Evolutionary conservation across 2,888 invertebrate genomes (phyloP).

Genomic region (Chalcis sispes): DNA sequence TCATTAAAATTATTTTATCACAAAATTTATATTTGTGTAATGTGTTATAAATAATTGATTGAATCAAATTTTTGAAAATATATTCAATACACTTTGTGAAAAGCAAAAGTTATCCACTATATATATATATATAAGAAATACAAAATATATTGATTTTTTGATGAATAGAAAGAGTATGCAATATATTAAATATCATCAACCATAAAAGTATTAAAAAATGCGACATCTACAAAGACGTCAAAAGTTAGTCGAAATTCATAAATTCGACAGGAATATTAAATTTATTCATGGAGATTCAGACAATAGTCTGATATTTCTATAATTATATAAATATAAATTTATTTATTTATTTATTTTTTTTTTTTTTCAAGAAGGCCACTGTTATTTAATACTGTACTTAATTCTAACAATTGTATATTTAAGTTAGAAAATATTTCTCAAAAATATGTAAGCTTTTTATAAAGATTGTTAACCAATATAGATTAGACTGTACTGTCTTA

Average conservation of each 20-base stretch:
- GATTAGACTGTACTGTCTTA: slow-evolving; percentile 51
- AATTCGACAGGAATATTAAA: slow-evolving; percentile 41
- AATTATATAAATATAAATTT: slow-evolving; percentile 27
- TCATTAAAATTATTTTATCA: slow-evolving; percentile 43
- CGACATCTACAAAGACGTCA: slow-evolving; percentile 53
- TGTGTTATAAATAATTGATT: slow-evolving; percentile 43
- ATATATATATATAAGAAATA: slow-evolving; percentile 40
- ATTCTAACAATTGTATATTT: slow-evolving; percentile 61
- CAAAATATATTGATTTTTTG: slow-evolving; percentile 47
- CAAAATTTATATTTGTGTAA: slow-evolving; percentile 44
- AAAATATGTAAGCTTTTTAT: slow-evolving; percentile 57
- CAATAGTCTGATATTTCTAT: slow-evolving; percentile 24
- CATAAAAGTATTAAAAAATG: slow-evolving; percentile 66
- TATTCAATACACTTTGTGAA: slow-evolving; percentile 35
- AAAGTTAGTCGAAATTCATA: slow-evolving; percentile 39
- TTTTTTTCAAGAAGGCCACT: slow-evolving; percentile 60
- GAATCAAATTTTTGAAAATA: slow-evolving; percentile 28
- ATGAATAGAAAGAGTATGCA: slow-evolving; percentile 64
- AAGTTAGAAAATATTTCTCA: slow-evolving; percentile 54
- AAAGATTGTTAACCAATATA: slow-evolving; percentile 51
- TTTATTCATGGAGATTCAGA: slow-evolving; percentile 35
- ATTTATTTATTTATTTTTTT: slow-evolving; percentile 38
- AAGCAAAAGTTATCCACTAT: slow-evolving; percentile 18
- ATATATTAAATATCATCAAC: slow-evolving; percentile 67
- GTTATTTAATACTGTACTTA: slow-evolving; percentile 67